Percentiles rank a stretch among this genome's conserved stretches.
These are phyloP conservation scores for Papilio polytes DNA, from an alignment of 1,140 invertebrate species.

Conservation along the genomic window DNA sequence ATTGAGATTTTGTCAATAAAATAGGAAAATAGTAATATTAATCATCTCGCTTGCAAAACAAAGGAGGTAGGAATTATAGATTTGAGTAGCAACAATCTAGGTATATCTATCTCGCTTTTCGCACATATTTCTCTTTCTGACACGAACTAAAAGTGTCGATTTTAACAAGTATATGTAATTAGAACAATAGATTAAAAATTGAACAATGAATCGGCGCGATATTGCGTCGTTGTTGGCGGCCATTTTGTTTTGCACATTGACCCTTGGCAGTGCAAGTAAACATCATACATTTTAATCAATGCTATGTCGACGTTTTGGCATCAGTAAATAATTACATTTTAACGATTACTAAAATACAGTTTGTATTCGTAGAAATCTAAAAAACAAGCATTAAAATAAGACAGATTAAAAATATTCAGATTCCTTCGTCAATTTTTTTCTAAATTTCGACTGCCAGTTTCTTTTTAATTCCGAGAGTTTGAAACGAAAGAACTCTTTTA, in stretches of 20 bases:
- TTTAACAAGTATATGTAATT: not conserved
- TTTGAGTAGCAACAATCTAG: not conserved
- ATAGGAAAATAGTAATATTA: not conserved
- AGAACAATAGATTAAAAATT: conserved; percentile 8
- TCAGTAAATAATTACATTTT: conserved; percentile 9
- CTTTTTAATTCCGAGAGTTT: not conserved
- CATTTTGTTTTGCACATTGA: conserved; percentile 28
- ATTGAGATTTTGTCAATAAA: no score
- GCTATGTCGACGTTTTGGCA: conserved; percentile 7
- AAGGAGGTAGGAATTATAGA: not conserved
- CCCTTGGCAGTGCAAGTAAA: conserved; percentile 18
- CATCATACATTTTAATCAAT: conserved; percentile 18
- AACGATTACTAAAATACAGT: not conserved
- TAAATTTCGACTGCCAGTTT: not conserved
- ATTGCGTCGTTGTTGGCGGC: conserved; percentile 21
- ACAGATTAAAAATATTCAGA: not conserved
- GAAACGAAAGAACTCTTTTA: not conserved
- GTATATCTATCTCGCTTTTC: no score
- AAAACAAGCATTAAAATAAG: not conserved
- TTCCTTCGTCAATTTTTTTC: not conserved
- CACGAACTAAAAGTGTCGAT: not conserved
- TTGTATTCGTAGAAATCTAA: not conserved
- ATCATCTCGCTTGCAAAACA: not conserved
- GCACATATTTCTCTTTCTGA: not conserved
- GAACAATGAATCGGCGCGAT: not conserved